These are phyloP conservation scores for Thelaira solivaga DNA, from an alignment of 2,888 invertebrate genomes.

Conservation along the genomic window DNA sequence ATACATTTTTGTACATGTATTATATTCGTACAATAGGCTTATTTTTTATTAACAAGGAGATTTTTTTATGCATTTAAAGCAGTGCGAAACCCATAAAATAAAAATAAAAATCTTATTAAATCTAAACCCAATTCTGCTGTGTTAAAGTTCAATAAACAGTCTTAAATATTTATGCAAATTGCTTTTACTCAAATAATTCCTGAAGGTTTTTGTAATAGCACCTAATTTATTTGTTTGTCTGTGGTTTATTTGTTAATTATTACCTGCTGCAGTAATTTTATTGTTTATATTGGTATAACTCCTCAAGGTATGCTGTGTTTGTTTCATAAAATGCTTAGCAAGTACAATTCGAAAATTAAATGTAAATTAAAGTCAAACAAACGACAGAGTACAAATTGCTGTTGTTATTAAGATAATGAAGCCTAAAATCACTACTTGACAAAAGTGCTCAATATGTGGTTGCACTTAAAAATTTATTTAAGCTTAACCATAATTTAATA, in stretches of 20 bases:
- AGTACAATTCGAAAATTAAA: background rate
- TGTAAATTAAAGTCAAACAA: background rate
- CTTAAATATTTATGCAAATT: background rate
- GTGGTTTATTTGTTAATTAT: background rate
- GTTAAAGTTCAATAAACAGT: background rate
- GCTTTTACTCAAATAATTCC: constrained; percentile 25
- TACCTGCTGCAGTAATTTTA: background rate
- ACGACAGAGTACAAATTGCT: background rate
- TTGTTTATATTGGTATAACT: background rate
- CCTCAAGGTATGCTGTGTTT: constrained; percentile 6
- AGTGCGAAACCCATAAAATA: background rate
- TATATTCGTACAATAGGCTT: background rate
- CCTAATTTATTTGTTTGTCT: background rate
- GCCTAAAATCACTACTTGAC: too few species aligned
- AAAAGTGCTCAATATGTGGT: too few species aligned
- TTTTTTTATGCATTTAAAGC: background rate
- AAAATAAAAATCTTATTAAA: background rate
- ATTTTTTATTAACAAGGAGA: background rate
- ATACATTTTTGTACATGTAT: background rate
- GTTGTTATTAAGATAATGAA: too few species aligned
- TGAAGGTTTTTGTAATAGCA: constrained; percentile 5
- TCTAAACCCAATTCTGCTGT: background rate
- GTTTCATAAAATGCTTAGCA: background rate
- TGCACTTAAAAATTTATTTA: too few species aligned
- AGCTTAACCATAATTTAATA: too few species aligned